A percentile compares a stretch with the other conserved stretches of the same genome.
Conservation (phyloP, 2,113 vertebrate species). For the Melanotaenia duboulayi region DNA sequence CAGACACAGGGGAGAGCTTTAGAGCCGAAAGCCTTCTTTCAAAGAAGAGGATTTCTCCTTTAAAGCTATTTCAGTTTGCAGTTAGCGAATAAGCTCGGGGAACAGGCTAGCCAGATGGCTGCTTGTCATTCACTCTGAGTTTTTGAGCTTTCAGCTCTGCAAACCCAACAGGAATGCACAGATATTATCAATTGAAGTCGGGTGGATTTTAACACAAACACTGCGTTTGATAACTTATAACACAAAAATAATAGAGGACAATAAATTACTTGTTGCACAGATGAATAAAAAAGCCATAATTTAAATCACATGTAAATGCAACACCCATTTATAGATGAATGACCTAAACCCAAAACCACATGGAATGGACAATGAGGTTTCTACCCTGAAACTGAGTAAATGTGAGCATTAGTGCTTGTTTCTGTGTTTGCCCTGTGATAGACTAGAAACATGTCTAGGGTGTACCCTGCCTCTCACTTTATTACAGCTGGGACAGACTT, state of each 20-base stretch:
- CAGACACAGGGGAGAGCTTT: constrained; percentile 59
- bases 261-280: not conserved
- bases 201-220: constrained; percentile 8
- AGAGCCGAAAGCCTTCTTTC: constrained; percentile 57
- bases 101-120: constrained; percentile 62
- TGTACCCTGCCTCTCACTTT: too few relatives aligned
- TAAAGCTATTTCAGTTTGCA: constrained; percentile 66
- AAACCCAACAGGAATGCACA: constrained; percentile 28
- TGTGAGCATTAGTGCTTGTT: too few relatives aligned
- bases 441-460: too few relatives aligned
- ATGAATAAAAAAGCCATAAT: not conserved
- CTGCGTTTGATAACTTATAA: not conserved
- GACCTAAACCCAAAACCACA: not conserved
- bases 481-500: too few relatives aligned
- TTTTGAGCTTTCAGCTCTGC: constrained; percentile 39
- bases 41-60: constrained; percentile 60
- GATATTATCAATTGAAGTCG: constrained; percentile 32
- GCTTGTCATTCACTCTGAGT: constrained; percentile 62
- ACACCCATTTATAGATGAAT: too few relatives aligned
- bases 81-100: constrained; percentile 52
- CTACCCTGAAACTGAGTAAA: too few relatives aligned
- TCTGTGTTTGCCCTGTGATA: too few relatives aligned
- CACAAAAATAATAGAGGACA: not conserved
- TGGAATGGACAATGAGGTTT: not conserved
- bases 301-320: not conserved